Evolutionary conservation across 2,797 vertebrate genomes (phyloP).

Genomic region (Gadopsis bispinosus): DNA sequence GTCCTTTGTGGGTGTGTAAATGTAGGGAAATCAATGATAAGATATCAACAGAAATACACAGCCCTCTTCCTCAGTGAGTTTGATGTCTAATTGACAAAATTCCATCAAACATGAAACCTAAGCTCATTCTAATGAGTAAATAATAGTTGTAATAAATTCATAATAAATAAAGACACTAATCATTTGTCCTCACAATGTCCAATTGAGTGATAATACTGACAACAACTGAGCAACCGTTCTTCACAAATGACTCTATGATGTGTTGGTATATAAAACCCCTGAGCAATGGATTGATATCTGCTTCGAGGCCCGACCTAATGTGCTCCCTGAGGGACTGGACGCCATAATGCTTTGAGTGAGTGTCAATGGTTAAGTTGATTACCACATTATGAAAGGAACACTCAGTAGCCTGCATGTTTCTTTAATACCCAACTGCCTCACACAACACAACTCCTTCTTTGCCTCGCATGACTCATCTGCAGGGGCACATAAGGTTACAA

Average conservation of each 20-base stretch:
- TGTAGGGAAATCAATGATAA: background rate
- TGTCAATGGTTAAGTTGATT: constrained; percentile 48
- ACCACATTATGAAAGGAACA: constrained; percentile 51
- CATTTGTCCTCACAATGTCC: background rate
- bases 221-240: background rate
- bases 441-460: constrained; percentile 23
- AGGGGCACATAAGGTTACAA: constrained; percentile 66
- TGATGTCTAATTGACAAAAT: background rate
- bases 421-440: constrained; percentile 33
- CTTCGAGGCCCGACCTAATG: constrained; percentile 16
- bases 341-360: constrained; percentile 36
- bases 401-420: constrained; percentile 37
- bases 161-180: background rate
- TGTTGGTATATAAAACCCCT: constrained; percentile 15
- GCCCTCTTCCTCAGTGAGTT: background rate
- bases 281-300: constrained; percentile 38
- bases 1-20: background rate
- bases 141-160: background rate
- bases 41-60: background rate
- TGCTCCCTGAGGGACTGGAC: constrained; percentile 26
- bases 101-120: background rate
- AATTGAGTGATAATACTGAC: background rate
- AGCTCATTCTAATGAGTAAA: background rate
- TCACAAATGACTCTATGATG: constrained; percentile 15
- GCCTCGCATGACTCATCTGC: constrained; percentile 64